These are phyloP conservation scores for Aphelocoma californica DNA, from an alignment of 2,797 vertebrate genomes.

Conservation along the genomic window DNA sequence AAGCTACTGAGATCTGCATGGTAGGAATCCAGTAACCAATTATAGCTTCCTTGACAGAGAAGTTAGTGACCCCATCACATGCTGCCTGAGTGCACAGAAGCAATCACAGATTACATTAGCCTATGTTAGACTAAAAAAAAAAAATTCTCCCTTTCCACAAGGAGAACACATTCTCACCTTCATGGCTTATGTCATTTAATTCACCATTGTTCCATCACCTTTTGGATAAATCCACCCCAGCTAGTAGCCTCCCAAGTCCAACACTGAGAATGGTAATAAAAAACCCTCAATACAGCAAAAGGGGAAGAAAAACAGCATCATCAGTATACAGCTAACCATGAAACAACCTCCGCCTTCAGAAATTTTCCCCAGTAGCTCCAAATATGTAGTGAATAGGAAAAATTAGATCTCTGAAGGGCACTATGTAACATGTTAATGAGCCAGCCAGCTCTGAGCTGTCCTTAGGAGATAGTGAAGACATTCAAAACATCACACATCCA, in stretches of 20 bases:
- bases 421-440: background rate
- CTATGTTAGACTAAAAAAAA: background rate
- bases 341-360: background rate
- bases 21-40: background rate
- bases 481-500: background rate
- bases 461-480: background rate
- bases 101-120: background rate
- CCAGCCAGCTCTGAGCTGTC: background rate
- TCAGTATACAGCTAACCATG: background rate
- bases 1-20: background rate
- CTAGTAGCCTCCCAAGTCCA: background rate
- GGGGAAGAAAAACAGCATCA: background rate
- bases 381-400: background rate
- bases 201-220: background rate
- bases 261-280: background rate
- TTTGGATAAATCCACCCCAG: background rate
- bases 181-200: background rate
- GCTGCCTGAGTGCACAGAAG: background rate
- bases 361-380: background rate
- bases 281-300: rapidly evolving
- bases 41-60: background rate
- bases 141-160: background rate
- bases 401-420: background rate
- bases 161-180: background rate
- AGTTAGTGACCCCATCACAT: background rate